phyloP scores from a whole-genome alignment of 2,888 invertebrate genomes.

The Opisthograptis luteolata region DNA sequence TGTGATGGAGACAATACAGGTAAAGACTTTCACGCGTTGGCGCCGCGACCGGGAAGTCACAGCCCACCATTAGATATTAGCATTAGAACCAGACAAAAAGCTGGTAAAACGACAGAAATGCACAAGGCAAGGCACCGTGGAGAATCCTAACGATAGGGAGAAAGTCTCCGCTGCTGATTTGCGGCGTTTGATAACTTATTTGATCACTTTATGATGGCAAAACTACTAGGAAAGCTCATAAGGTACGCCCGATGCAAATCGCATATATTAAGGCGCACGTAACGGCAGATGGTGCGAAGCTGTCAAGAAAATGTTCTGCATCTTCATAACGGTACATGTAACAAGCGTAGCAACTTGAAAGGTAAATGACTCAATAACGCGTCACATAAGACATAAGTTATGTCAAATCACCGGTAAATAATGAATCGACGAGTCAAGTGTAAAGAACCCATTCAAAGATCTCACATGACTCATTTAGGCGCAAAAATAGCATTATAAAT shows the following conservation, averaged over 20 bases:
- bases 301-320: slow-evolving; percentile 19
- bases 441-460: slow-evolving; percentile 68
- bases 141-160: slow-evolving; percentile 75
- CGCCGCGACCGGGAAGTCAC: slow-evolving; percentile 48
- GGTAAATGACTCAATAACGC: slow-evolving; percentile 67
- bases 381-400: slow-evolving; percentile 37
- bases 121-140: slow-evolving; percentile 59
- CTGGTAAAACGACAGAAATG: slow-evolving; percentile 65
- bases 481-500: slow-evolving; percentile 80
- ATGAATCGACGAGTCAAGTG: slow-evolving; percentile 55
- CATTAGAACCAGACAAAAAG: slow-evolving; percentile 69
- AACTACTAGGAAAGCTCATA: slow-evolving; percentile 75
- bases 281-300: slow-evolving; percentile 50
- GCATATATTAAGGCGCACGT: slow-evolving; percentile 60
- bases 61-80: slow-evolving; percentile 61
- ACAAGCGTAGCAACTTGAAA: slow-evolving; percentile 54
- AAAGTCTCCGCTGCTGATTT: slow-evolving; percentile 72
- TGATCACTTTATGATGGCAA: slow-evolving; percentile 83
- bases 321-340: slow-evolving; percentile 67
- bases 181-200: slow-evolving; percentile 75
- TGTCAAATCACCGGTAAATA: slow-evolving; percentile 46
- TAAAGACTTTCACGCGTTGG: slow-evolving; percentile 30
- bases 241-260: slow-evolving; percentile 74
- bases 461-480: slow-evolving; percentile 74
- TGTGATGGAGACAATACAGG: neutral